Percentiles rank a stretch among this genome's conserved stretches.
Conservation (phyloP, 2,888 invertebrate genomes). For the Sinodicranocentrus sp. region DNA sequence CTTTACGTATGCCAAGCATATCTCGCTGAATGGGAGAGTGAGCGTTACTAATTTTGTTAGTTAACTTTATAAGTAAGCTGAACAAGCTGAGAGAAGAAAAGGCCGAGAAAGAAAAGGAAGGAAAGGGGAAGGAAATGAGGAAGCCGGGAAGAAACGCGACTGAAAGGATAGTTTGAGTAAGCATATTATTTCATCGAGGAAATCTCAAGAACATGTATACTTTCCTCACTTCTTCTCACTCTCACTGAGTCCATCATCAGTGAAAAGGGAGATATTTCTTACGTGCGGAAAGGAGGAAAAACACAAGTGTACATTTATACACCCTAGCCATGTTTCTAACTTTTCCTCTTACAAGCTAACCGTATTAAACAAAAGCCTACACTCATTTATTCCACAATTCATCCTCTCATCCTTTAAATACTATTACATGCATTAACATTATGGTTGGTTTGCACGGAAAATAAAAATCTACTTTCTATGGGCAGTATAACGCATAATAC, state of each 20-base stretch:
- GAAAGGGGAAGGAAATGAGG: conserved; percentile 48
- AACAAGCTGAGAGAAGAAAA: conserved; percentile 22
- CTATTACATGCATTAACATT: too few species aligned
- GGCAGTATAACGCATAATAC: too few species aligned
- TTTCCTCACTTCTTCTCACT: too few species aligned
- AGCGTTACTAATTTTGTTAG: conserved; percentile 49
- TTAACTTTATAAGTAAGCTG: conserved; percentile 46
- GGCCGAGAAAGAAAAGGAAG: conserved; percentile 26
- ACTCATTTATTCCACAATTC: conserved; percentile 41
- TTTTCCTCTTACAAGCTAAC: conserved; percentile 22
- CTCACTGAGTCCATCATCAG: conserved; percentile 4
- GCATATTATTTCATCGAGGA: conserved; percentile 48
- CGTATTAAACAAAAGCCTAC: conserved; percentile 12
- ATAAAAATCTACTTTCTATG: too few species aligned
- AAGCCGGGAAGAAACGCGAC: conserved; percentile 26
- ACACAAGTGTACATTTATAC: not conserved
- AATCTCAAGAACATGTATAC: conserved; percentile 40
- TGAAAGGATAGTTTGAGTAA: conserved; percentile 44
- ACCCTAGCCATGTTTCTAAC: too few species aligned
- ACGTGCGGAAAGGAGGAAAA: not conserved
- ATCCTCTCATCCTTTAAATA: conserved; percentile 24
- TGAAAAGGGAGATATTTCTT: not conserved
- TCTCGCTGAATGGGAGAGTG: conserved; percentile 27
- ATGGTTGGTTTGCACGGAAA: too few species aligned
- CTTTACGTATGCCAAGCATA: not conserved